Evolutionary conservation across 1,140 invertebrate species (phyloP), one percentile per base, ranked within the genome.

Genomic region (Heliconius hermathena): DNA sequence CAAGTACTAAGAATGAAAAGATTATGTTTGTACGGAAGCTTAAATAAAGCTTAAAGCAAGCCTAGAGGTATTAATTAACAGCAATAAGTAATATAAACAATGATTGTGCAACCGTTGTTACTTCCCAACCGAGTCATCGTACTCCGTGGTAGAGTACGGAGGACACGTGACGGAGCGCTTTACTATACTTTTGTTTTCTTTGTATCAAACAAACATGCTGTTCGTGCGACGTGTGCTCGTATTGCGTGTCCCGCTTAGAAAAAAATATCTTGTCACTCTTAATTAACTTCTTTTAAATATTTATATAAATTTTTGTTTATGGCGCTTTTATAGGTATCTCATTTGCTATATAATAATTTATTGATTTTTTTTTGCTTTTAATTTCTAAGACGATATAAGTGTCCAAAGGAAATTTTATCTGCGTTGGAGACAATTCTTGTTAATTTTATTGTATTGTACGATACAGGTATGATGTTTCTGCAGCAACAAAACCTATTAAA

Each of bases 41-140:
- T 11, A 13, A 60, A 60, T 46, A 60, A 60, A 60, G 20, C 57
- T 3, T 1, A 60, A n/a, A 60, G 20, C 8, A 26, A 26, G n/a
- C 20, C 8, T 60, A 9, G 11, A 11, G 36, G 70, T 75, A 76
- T 76, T 73, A 80, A 80, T 76, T 76, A 46, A 76, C 66, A 78
- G 79, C 72, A 82, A 82, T 84, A 81, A 82, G 3, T 41, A 41
- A 41, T 41, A 11, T 11, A 77, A 81, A 84, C 79, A 75, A 70
- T 77, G 60, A 81, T 88, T 89, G 84, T 89, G 86, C 88, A 89
- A 90, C 84, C 81, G 73, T 82, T 87, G 85, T 84, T 88, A 13
- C 3, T 16, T 46, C 41, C 20, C 9, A 60, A 88, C 84, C 71
- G 81, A 84, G 84, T 85, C 87, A 83, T 84, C 87, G 85, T 83